Percentiles rank a stretch among this genome's conserved stretches.
Conservation (phyloP, 64 coral and sea anemone species). For the Montipora efflorescens region DNA sequence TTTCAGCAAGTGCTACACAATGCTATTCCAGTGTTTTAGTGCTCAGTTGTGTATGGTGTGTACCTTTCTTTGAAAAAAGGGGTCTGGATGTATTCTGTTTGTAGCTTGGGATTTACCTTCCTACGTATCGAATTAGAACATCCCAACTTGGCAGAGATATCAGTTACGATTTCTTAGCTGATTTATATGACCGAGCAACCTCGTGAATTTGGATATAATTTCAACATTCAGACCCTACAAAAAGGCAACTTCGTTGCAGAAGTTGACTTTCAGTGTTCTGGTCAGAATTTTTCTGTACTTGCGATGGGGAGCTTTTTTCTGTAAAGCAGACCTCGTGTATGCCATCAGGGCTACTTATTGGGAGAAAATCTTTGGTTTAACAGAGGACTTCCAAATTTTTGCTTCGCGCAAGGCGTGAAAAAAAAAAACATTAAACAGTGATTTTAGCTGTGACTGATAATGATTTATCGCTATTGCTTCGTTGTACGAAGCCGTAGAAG, state of each 20-base stretch:
- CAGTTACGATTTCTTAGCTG: not conserved
- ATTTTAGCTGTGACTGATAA: slow-evolving; percentile 37
- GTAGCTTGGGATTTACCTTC: not conserved
- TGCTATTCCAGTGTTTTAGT: not conserved
- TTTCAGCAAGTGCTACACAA: not conserved
- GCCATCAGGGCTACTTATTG: not conserved
- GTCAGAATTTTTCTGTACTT: not conserved
- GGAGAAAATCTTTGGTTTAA: not conserved
- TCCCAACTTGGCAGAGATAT: too few relatives aligned
- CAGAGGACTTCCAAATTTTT: not conserved
- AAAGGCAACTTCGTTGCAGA: slow-evolving; percentile 6
- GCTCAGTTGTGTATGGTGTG: not conserved
- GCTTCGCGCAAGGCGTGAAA: slow-evolving; percentile 33
- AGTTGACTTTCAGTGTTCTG: not conserved
- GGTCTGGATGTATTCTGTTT: not conserved
- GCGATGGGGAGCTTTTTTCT: slow-evolving; percentile 39
- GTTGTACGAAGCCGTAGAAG: not conserved
- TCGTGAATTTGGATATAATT: too few relatives aligned
- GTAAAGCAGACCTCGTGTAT: slow-evolving; percentile 15
- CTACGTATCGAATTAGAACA: not conserved
- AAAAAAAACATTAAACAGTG: slow-evolving; percentile 29
- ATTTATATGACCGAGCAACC: not conserved
- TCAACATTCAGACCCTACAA: slow-evolving; percentile 1
- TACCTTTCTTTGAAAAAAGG: not conserved
- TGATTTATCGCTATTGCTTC: slow-evolving; percentile 43